These are phyloP conservation scores for Drosophila aldrichi DNA, from an alignment of 2,888 invertebrate species.

Conservation along the genomic window DNA sequence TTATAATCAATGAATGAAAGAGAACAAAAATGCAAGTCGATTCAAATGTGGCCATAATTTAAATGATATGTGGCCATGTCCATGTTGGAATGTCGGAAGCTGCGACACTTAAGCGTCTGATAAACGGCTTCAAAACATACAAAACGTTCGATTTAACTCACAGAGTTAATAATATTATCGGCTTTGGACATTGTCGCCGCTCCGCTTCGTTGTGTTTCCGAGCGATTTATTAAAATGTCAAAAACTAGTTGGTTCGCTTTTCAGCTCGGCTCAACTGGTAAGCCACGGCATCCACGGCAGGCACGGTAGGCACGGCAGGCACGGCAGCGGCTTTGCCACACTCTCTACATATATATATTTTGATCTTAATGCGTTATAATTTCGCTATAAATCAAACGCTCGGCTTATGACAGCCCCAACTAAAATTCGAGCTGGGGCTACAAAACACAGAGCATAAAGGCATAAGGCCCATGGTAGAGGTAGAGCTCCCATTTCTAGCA, in stretches of 20 bases:
- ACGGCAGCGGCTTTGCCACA: conserved; percentile 50
- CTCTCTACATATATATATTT: conserved; percentile 63
- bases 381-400: conserved; percentile 77
- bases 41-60: conserved; percentile 47
- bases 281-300: neutral
- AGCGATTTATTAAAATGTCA: conserved; percentile 81
- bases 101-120: conserved; percentile 68
- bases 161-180: conserved; percentile 79
- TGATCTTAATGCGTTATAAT: conserved; percentile 82
- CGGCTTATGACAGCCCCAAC: conserved; percentile 61
- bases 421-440: conserved; percentile 6
- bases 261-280: conserved; percentile 35
- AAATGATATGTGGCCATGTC: conserved; percentile 29
- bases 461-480: conserved; percentile 16
- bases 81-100: conserved; percentile 68
- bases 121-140: conserved; percentile 76
- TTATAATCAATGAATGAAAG: conserved; percentile 27
- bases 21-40: conserved; percentile 34
- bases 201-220: conserved; percentile 69
- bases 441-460: conserved; percentile 17
- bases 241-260: conserved; percentile 71
- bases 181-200: conserved; percentile 78
- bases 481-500: conserved; percentile 67
- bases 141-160: conserved; percentile 79
- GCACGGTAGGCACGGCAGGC: too few species aligned